Evolutionary conservation across 2,888 invertebrate genomes (phyloP).

Genomic region (Hypercompe scribonia): DNA sequence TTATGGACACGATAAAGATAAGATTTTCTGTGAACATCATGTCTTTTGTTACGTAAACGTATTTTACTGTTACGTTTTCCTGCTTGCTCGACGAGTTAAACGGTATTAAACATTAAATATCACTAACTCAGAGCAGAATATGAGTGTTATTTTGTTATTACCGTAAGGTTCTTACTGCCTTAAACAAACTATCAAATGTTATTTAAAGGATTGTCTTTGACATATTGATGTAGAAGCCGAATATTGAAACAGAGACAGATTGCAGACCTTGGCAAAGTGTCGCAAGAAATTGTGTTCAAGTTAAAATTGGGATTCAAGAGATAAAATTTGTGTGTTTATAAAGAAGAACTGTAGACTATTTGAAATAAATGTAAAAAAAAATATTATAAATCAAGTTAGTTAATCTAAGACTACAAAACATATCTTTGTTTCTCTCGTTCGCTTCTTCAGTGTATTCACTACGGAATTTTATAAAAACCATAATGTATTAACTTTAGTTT

Average conservation of each 20-base stretch:
- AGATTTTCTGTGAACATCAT: conserved; percentile 29
- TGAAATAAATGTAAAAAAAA: neutral
- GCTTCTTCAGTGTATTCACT: conserved; percentile 14
- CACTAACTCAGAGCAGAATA: neutral
- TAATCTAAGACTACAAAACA: neutral
- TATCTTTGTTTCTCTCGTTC: neutral
- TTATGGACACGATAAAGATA: conserved; percentile 38
- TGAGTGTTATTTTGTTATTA: neutral
- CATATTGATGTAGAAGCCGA: too few species aligned
- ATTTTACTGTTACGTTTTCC: neutral
- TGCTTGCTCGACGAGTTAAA: neutral
- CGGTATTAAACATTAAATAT: neutral
- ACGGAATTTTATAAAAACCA: conserved; percentile 25
- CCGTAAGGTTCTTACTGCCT: too few species aligned
- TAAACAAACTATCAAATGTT: too few species aligned
- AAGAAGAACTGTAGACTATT: neutral
- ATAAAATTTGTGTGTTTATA: neutral
- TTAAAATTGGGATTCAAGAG: neutral
- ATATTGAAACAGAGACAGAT: too few species aligned
- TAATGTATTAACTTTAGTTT: conserved; percentile 33
- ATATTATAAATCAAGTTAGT: neutral
- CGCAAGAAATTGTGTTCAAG: neutral
- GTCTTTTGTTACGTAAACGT: conserved; percentile 1
- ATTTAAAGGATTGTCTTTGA: too few species aligned
- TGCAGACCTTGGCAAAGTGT: neutral